A percentile compares a stretch with the other conserved stretches of the same genome.
These are phyloP conservation scores for Cottus gobio DNA, from an alignment of 2,113 vertebrate genomes.

Conservation along the genomic window DNA sequence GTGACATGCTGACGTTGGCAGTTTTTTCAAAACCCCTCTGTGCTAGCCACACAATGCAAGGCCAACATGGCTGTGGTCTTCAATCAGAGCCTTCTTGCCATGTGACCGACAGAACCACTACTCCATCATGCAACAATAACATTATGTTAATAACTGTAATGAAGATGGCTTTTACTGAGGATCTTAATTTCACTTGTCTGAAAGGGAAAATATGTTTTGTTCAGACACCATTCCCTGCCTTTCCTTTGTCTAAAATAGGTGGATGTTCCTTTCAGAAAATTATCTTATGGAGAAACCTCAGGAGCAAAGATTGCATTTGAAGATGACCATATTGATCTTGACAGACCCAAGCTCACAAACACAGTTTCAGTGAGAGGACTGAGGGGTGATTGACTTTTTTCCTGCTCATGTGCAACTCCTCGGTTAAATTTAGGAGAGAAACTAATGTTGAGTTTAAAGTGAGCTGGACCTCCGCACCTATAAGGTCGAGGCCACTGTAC, in stretches of 20 bases:
- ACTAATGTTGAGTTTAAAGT: conserved; percentile 22
- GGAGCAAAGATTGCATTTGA: not conserved
- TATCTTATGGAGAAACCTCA: not conserved
- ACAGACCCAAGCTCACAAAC: not conserved
- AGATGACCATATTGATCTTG: not conserved
- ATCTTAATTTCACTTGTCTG: conserved; percentile 18
- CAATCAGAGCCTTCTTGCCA: not conserved
- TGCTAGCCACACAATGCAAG: no score
- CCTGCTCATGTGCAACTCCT: not conserved
- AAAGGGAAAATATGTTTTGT: not conserved
- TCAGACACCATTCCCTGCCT: not conserved
- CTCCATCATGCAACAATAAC: not conserved
- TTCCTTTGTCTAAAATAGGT: not conserved
- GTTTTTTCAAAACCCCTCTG: not conserved
- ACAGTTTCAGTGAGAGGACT: not conserved
- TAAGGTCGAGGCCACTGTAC: conserved; percentile 16
- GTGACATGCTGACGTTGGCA: not conserved
- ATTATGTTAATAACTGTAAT: conserved; percentile 2
- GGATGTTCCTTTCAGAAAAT: not conserved
- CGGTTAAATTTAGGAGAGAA: conserved; percentile 5
- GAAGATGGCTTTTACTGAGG: conserved; percentile 2
- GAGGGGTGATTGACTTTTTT: not conserved
- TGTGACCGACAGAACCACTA: not conserved
- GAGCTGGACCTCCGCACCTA: conserved; percentile 5
- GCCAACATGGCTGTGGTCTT: no score